Evolutionary conservation across 2,113 vertebrate species (phyloP).

Genomic region (Laticauda laticaudata): DNA sequence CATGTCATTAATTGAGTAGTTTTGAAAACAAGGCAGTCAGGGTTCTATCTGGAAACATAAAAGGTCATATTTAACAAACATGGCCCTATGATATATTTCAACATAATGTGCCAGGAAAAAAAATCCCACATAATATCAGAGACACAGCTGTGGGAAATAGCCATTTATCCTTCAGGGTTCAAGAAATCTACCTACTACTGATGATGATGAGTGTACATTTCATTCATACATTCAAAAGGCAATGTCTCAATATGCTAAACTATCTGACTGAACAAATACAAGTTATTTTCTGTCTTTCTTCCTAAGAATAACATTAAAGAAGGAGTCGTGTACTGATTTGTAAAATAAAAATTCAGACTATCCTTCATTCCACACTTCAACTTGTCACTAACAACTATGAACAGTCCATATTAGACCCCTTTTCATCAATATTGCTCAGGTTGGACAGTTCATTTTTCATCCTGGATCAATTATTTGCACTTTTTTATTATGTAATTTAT

Average conservation of each 20-base stretch:
- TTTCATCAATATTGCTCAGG: neutral
- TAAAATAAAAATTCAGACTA: constrained; percentile 4
- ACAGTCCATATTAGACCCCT: neutral
- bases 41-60: constrained; percentile 13
- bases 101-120: neutral
- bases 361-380: neutral
- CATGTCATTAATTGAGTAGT: constrained; percentile 30
- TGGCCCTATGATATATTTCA: constrained; percentile 41
- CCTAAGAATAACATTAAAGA: constrained; percentile 21
- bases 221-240: neutral
- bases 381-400: neutral
- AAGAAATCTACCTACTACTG: constrained; percentile 1
- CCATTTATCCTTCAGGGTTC: neutral
- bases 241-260: constrained; percentile 15
- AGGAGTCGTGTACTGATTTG: neutral
- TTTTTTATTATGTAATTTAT: neutral
- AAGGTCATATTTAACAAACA: constrained; percentile 12
- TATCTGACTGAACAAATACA: constrained; percentile 36
- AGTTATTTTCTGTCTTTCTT: constrained; percentile 4
- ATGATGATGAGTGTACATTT: neutral
- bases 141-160: constrained; percentile 28
- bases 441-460: neutral
- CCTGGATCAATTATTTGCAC: neutral
- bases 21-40: constrained; percentile 43
- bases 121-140: neutral